A percentile compares a stretch with the other conserved stretches of the same genome.
phyloP scores from a whole-genome alignment of 2,888 invertebrate genomes.

The Ecliptopera silaceata region DNA sequence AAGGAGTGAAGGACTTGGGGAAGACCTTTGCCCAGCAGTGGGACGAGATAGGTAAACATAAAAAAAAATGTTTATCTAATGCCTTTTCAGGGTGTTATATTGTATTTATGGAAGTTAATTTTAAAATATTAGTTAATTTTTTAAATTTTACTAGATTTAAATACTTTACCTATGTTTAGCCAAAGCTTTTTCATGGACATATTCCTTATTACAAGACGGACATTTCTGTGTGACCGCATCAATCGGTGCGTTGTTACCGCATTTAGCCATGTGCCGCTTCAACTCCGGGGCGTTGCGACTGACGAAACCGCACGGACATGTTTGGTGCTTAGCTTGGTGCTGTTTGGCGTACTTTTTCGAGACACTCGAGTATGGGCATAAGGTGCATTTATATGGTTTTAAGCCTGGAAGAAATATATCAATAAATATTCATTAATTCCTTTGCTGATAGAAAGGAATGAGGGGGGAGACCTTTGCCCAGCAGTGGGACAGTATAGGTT shows the following conservation, averaged over 20 bases:
- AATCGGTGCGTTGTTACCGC: background rate
- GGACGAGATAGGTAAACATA: too few species aligned
- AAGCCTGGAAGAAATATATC: constrained; percentile 44
- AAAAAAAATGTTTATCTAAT: too few species aligned
- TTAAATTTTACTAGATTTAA: background rate
- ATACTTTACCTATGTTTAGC: constrained; percentile 9
- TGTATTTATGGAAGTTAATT: too few species aligned
- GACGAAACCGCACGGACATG: constrained; percentile 57
- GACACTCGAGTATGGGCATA: constrained; percentile 60
- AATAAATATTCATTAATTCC: too few species aligned
- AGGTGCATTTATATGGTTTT: constrained; percentile 67
- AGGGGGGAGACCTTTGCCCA: too few species aligned
- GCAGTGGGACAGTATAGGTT: too few species aligned
- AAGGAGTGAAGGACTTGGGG: too few species aligned
- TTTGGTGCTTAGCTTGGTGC: constrained; percentile 62
- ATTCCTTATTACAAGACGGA: constrained; percentile 2
- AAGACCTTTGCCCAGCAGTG: too few species aligned
- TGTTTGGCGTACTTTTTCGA: constrained; percentile 70
- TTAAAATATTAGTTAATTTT: too few species aligned
- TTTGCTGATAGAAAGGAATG: too few species aligned
- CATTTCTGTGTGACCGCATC: background rate
- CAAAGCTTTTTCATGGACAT: constrained; percentile 7
- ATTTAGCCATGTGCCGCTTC: constrained; percentile 41
- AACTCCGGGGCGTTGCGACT: constrained; percentile 49
- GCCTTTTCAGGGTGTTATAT: too few species aligned